Evolutionary conservation across 2,797 vertebrate genomes (phyloP).

Genomic region (Danionella dracula): DNA sequence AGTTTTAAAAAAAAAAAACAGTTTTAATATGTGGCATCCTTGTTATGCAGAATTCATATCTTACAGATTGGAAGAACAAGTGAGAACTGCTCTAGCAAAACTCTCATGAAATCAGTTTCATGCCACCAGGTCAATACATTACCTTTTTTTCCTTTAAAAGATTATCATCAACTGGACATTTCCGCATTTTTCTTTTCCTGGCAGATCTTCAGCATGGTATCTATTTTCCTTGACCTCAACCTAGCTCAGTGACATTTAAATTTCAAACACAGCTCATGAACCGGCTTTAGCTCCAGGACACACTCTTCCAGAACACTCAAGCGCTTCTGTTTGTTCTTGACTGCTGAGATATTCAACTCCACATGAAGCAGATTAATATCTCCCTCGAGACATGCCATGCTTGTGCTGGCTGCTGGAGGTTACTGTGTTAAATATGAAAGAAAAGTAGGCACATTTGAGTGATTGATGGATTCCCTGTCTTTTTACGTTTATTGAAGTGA

Average conservation of each 20-base stretch:
- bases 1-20: no score
- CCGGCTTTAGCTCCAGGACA: not conserved
- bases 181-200: not conserved
- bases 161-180: not conserved
- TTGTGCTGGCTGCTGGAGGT: constrained; percentile 4
- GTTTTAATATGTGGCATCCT: no score
- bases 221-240: not conserved
- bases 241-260: not conserved
- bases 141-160: not conserved
- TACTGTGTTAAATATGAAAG: constrained; percentile 3
- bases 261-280: not conserved
- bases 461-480: constrained; percentile 23
- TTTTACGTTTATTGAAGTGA: constrained; percentile 1
- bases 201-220: not conserved
- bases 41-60: no score
- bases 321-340: not conserved
- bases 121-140: not conserved
- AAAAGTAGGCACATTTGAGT: constrained; percentile 5
- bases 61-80: no score
- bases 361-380: constrained; percentile 9
- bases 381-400: not conserved
- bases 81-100: no score
- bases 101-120: not conserved
- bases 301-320: not conserved
- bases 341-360: constrained; percentile 7